Conservation (phyloP, 2,113 vertebrate genomes). For the Gambusia affinis region DNA sequence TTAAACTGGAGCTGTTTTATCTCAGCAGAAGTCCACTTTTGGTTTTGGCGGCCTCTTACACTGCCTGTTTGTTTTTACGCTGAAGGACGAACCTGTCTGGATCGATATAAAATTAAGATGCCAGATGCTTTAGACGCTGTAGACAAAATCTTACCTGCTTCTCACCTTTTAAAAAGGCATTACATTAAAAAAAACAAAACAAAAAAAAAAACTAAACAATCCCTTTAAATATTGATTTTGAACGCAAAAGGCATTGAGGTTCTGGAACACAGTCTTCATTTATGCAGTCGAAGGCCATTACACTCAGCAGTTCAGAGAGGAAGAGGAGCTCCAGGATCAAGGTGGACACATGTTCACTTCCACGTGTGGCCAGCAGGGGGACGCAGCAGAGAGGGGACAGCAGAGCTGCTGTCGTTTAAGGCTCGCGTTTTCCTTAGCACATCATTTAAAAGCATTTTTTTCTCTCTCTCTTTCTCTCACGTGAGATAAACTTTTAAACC, state of each 20-base stretch:
- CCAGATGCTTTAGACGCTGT: not conserved
- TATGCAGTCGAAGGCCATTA: not conserved
- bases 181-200: no score
- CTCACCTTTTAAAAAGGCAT: not conserved
- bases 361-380: slow-evolving; percentile 68
- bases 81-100: not conserved
- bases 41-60: not conserved
- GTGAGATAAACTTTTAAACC: not conserved
- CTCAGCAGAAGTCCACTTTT: not conserved
- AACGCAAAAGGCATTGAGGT: not conserved
- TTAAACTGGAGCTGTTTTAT: no score
- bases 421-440: not conserved
- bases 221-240: not conserved
- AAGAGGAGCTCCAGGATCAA: not conserved
- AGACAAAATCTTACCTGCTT: not conserved
- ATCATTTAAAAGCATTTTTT: not conserved
- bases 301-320: not conserved
- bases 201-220: not conserved
- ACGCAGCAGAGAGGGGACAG: slow-evolving; percentile 46
- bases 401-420: not conserved
- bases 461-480: not conserved
- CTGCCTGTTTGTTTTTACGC: not conserved
- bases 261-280: not conserved
- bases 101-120: not conserved
- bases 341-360: slow-evolving; percentile 25